Evolutionary conservation across 2,888 invertebrate species (phyloP), one percentile per base, ranked within the genome.

Genomic region (Lepidonotus clava): DNA sequence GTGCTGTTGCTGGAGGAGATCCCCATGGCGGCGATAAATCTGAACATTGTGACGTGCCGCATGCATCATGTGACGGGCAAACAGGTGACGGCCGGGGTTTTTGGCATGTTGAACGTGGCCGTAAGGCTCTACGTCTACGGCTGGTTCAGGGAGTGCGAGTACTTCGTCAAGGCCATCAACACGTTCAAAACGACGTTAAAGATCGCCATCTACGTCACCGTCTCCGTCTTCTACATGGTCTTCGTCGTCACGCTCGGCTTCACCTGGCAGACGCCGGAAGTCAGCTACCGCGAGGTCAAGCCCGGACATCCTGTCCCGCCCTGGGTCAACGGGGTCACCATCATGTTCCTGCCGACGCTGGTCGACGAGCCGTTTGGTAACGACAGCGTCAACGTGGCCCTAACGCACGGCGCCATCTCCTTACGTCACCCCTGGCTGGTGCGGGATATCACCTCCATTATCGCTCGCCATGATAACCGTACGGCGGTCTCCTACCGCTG

Each of bases 11-110:
- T 85, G 28, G 86, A 83, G 51, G 87, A 86, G 46, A 87, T 88
- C 40, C 88, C 88, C n/a, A 38, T 77, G 71, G 88, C 86, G 1
- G 76, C 86, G 24, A 77, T 85, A 67, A 88, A 88, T 83, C 86
- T 88, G 46, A 71, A 34, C 51, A 86, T 87, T 14, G 84, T 86
- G 34, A 86, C 86, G 18, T 88, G 88, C 40, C 87, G 88, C 28
- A 32, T 51, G 41, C 86, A 77, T 14, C 36, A 40, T 46, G 84
- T 86, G 24, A 85, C 77, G 24, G 34, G 61, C 28, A 83, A 61
- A 24, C 88, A 88, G 86, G 71, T 83, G 11, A 53, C 40, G 18
- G 84, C 76, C 21, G 86, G 85, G 0, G 41, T 88, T 21, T 67
- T 85, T 46, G 83, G 83, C 4, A 61, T 88, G 28, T 14, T 88